Evolutionary conservation across 2,797 vertebrate species (phyloP).

Genomic region (Macroramphosus scolopax): DNA sequence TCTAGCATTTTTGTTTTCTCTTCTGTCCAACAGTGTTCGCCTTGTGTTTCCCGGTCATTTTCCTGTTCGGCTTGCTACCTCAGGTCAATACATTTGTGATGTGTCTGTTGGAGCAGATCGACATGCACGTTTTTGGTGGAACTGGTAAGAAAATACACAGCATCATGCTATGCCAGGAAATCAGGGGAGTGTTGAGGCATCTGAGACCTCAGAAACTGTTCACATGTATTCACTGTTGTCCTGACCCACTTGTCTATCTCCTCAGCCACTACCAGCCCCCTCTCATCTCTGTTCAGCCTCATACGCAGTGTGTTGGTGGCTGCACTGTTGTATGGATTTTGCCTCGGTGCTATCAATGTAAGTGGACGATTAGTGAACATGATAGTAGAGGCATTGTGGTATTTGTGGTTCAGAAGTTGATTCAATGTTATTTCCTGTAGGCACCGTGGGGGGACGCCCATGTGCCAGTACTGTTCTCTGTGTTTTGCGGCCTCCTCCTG

Average conservation of each 20-base stretch:
- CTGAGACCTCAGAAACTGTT: slow-evolving; percentile 1
- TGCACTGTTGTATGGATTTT: slow-evolving; percentile 88
- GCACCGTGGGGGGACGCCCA: slow-evolving; percentile 89
- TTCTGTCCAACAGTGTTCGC: slow-evolving; percentile 79
- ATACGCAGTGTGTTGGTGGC: slow-evolving; percentile 84
- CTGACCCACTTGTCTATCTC: slow-evolving; percentile 21
- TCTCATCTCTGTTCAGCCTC: slow-evolving; percentile 88
- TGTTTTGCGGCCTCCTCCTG: slow-evolving; percentile 88
- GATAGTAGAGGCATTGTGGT: not conserved
- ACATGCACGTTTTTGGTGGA: slow-evolving; percentile 91
- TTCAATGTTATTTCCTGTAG: slow-evolving; percentile 55
- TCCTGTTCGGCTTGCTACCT: slow-evolving; percentile 90
- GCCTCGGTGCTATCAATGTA: slow-evolving; percentile 88
- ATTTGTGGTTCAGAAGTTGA: not conserved
- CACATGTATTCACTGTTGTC: not conserved
- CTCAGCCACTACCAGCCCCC: slow-evolving; percentile 88
- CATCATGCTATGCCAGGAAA: not conserved
- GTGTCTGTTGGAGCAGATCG: slow-evolving; percentile 92
- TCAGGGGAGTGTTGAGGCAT: not conserved
- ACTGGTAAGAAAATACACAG: slow-evolving; percentile 82
- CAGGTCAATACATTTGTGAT: slow-evolving; percentile 93
- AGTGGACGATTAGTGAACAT: slow-evolving; percentile 38
- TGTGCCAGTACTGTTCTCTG: slow-evolving; percentile 89
- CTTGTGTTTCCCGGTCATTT: slow-evolving; percentile 88
- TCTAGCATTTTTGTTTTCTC: not conserved